Conservation (phyloP, 2,888 invertebrate species). For the Drosophila borealis region DNA sequence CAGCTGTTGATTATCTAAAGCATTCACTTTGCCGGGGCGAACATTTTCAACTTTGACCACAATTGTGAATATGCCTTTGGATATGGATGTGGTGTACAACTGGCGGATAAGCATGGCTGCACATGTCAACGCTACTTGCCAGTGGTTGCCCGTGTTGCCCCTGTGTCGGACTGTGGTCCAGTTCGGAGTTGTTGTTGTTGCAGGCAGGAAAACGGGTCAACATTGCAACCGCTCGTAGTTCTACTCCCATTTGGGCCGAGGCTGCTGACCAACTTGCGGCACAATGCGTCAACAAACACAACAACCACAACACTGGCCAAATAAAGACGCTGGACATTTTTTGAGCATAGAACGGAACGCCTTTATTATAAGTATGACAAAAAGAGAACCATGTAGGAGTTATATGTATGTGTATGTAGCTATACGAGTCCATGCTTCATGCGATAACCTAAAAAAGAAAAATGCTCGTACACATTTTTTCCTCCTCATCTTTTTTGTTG, state of each 20-base stretch:
- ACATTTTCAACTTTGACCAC: constrained; percentile 71
- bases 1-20: constrained; percentile 57
- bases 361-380: constrained; percentile 73
- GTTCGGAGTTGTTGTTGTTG: constrained; percentile 21
- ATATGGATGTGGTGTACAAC: constrained; percentile 57
- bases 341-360: constrained; percentile 67
- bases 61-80: constrained; percentile 49
- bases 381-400: constrained; percentile 72
- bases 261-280: constrained; percentile 50
- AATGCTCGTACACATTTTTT: constrained; percentile 65
- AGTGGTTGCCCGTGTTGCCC: constrained; percentile 13
- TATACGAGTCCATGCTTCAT: constrained; percentile 35
- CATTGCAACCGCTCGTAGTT: constrained; percentile 61
- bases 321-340: constrained; percentile 75
- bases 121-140: constrained; percentile 69
- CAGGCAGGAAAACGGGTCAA: constrained; percentile 64
- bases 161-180: constrained; percentile 24
- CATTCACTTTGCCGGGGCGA: constrained; percentile 42
- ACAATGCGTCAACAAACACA: constrained; percentile 33
- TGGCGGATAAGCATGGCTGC: constrained; percentile 64
- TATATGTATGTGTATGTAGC: constrained; percentile 32
- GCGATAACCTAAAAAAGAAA: constrained; percentile 73
- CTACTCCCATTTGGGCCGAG: constrained; percentile 65
- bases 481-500: constrained; percentile 41
- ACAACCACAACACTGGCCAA: constrained; percentile 51